Evolutionary conservation across 2,113 vertebrate species (phyloP).

Genomic region (Cyanoramphus novaezelandiae): DNA sequence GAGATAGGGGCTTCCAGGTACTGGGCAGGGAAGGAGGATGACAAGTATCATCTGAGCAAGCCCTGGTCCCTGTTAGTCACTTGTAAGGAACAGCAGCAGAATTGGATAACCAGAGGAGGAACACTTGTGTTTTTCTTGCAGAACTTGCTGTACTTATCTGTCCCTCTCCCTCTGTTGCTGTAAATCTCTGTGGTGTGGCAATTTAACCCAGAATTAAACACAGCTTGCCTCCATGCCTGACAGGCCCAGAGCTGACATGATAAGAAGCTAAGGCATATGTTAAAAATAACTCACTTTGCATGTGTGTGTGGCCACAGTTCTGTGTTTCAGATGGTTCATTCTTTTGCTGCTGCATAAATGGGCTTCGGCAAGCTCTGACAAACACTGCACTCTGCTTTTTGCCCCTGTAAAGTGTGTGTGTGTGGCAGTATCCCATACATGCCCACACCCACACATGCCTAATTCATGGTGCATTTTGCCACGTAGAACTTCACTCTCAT

Average conservation of each 20-base stretch:
- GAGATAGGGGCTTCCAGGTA: background rate
- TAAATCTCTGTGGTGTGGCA: conserved; percentile 14
- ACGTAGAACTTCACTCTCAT: background rate
- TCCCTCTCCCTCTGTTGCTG: background rate
- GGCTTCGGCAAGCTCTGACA: background rate
- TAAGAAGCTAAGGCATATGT: background rate
- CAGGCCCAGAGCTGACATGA: background rate
- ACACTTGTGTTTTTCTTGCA: background rate
- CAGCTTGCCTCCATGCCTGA: background rate
- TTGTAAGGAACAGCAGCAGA: background rate
- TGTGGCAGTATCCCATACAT: background rate
- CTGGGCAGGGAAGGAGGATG: background rate
- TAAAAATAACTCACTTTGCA: conserved; percentile 8
- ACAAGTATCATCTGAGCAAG: background rate
- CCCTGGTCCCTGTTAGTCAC: background rate
- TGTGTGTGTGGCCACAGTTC: background rate
- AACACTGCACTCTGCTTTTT: background rate
- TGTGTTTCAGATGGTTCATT: background rate
- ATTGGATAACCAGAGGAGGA: background rate
- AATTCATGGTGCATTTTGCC: background rate
- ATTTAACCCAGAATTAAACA: conserved; percentile 49
- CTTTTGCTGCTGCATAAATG: background rate
- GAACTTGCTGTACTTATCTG: conserved; percentile 33
- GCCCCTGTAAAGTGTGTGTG: background rate
- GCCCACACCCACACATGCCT: background rate